Evolutionary conservation across 1,140 invertebrate species (phyloP), one percentile per base, ranked within the genome.

Genomic region (Hyles vespertilio): DNA sequence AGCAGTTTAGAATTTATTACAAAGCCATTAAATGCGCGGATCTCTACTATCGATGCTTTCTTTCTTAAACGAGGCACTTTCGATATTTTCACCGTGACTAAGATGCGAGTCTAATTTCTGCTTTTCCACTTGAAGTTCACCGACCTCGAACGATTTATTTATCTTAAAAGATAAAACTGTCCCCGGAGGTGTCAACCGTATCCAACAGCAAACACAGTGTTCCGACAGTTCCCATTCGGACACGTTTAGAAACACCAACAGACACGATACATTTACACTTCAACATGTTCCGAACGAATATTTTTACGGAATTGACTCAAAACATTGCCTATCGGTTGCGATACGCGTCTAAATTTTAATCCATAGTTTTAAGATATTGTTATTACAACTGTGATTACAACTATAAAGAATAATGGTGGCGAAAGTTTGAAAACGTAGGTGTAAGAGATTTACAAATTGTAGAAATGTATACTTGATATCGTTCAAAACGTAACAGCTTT

Each of bases 101-200:
- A 51, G 7, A 10, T 10, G 5, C 50, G 50, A 10, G 32, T 51
- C 50, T 32, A 51, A 51, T 51, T 55, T 58, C 11, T 48, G 10
- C 61, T 63, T 61, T 59, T 56, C 58, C 64, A 66, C 58, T 56
- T 33, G 43, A 4, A 66, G 70, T 65, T 74, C 65, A 68, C 53
- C 49, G 60, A 65, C 69, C 57, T 58, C 46, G 22, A 43, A 51
- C 32, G 43, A 57, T 51, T 58, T 62, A 56, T 61, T 72, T 72
- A 65, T 69, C 61, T 67, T 44, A 49, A 56, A 72, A 70, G 65
- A 72, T 75, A 72, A 72, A 72, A 72, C 59, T 76, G 68, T 77
- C 65, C 62, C 45, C 48, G 22, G 22, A 50, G 47, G 55, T 69
- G 68, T 72, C 68, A 70, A 61, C 63, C 52, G 36, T 69, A 72